These are phyloP conservation scores for Geococcyx californianus DNA, from an alignment of 2,113 vertebrate genomes.

Conservation along the genomic window DNA sequence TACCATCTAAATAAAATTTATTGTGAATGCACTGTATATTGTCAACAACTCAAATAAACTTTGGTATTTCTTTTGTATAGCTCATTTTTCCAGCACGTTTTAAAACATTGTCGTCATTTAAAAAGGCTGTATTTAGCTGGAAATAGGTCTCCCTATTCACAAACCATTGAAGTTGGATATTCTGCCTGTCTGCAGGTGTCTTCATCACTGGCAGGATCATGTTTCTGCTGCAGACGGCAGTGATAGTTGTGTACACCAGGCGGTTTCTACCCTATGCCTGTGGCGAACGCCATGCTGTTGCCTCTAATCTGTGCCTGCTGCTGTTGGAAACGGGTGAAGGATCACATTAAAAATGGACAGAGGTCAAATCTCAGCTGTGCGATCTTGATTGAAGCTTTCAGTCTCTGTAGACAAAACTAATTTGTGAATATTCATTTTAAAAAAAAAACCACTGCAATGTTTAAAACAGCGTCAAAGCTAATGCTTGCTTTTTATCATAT, in stretches of 20 bases:
- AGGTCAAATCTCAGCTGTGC: neutral
- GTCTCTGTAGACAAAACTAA: neutral
- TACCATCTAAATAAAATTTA: slow-evolving; percentile 8
- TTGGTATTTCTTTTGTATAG: neutral
- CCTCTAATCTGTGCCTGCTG: neutral
- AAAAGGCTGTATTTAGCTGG: neutral
- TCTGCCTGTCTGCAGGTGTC: neutral
- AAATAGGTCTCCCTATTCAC: neutral
- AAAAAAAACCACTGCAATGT: neutral
- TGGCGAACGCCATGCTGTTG: neutral
- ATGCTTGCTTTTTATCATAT: neutral
- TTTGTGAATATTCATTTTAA: neutral
- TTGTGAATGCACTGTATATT: neutral
- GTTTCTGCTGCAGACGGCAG: neutral
- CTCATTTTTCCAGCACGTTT: neutral
- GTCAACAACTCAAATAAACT: neutral
- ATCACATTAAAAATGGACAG: neutral
- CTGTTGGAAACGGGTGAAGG: neutral
- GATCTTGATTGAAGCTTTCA: neutral
- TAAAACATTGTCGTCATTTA: neutral
- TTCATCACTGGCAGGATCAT: neutral
- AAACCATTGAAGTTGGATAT: neutral
- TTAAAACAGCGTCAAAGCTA: neutral
- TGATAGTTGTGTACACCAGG: neutral
- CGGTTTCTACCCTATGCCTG: neutral